Evolutionary conservation across 2,797 vertebrate genomes (phyloP).

Genomic region (Columba guinea): DNA sequence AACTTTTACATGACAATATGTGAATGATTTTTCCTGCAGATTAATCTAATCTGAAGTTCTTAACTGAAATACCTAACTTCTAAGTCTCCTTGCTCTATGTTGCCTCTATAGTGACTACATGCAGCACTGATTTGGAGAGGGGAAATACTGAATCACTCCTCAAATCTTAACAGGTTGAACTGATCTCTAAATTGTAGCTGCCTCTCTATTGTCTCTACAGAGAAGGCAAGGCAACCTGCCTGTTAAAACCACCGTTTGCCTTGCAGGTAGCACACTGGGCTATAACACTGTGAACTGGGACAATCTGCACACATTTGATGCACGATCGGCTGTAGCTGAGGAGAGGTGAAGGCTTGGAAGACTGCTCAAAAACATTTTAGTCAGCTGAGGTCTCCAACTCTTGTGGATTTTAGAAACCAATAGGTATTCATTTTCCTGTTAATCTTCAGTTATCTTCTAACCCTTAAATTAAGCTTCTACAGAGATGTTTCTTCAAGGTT

Average conservation of each 20-base stretch:
- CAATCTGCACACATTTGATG: not conserved
- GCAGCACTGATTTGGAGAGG: not conserved
- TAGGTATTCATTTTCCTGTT: not conserved
- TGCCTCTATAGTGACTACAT: not conserved
- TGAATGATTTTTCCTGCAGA: not conserved
- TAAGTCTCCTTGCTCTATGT: not conserved
- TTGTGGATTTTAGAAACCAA: not conserved
- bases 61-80: not conserved
- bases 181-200: not conserved
- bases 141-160: not conserved
- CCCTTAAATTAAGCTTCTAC: not conserved
- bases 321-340: not conserved
- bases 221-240: not conserved
- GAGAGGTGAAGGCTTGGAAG: not conserved
- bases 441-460: not conserved
- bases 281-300: not conserved
- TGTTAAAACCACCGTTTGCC: not conserved
- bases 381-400: not conserved
- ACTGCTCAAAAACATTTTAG: not conserved
- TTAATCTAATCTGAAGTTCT: not conserved
- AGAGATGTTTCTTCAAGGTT: not conserved
- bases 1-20: not conserved
- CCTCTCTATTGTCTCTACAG: no score
- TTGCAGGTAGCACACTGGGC: not conserved
- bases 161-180: not conserved